Percentiles rank a stretch among this genome's conserved stretches.
Evolutionary conservation across 37 sponge, comb jelly and placozoan species (phyloP).

Genomic region (Spongilla lacustris): DNA sequence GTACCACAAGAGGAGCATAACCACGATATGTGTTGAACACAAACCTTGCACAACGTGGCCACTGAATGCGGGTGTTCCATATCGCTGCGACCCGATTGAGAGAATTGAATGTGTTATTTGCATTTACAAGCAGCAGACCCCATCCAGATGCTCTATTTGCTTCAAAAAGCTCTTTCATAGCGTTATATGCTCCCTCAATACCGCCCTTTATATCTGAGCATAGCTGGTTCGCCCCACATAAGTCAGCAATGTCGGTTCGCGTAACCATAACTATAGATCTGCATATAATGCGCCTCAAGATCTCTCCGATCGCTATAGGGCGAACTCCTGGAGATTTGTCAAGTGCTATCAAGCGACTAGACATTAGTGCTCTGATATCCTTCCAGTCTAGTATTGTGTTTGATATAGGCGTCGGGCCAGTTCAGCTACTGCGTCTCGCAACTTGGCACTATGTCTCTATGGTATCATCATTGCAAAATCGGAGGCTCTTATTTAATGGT

Average conservation of each 20-base stretch:
- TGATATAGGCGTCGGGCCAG: too few relatives aligned
- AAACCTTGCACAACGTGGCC: conserved; percentile 40
- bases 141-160: conserved; percentile 27
- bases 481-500: too few relatives aligned
- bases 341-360: too few relatives aligned
- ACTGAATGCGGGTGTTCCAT: conserved; percentile 17
- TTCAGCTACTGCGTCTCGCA: too few relatives aligned
- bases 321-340: too few relatives aligned
- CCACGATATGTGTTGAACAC: conserved; percentile 42
- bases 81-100: conserved; percentile 4
- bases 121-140: conserved; percentile 45
- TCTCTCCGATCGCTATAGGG: neutral
- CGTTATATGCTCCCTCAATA: conserved; percentile 47
- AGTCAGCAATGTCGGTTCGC: conserved; percentile 7
- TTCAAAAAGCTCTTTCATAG: conserved; percentile 36
- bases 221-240: conserved; percentile 25
- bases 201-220: conserved; percentile 26
- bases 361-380: too few relatives aligned
- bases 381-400: too few relatives aligned
- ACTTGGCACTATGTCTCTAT: too few relatives aligned
- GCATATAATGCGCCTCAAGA: conserved; percentile 12
- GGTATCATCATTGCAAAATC: too few relatives aligned
- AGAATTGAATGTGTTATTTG: conserved; percentile 22
- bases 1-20: conserved; percentile 19
- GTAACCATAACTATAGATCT: conserved; percentile 19